Base-by-base conservation (phyloP, 2,797 vertebrate genomes). In the Notamacropus eugenii region DNA sequence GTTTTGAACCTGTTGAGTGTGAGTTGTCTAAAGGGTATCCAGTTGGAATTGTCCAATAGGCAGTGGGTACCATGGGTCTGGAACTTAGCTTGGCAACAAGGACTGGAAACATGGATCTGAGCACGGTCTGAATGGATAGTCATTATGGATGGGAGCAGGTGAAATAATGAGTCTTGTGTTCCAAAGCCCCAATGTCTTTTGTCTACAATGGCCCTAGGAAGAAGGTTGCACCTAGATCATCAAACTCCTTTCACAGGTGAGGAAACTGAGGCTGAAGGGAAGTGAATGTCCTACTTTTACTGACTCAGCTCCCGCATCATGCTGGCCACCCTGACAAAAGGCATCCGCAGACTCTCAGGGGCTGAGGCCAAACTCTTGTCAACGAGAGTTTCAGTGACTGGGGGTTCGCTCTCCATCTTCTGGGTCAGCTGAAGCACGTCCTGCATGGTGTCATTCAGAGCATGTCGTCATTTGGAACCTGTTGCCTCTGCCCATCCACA, bases 261-360 rank as follows among this genome's bases (percentile, higher is more conserved):
- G 74, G n/a, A 82, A 24, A 82, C 40, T 82, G 74, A 82, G 74
- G 40, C 40, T 3, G 74, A 82, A 82, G n/a, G 12, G 40, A 22
- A 40, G 9, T 40, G 22, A 82, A 82, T 3, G 22, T 46, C 0
- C n/a, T 82, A n/a, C 9, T 82, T 46, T 46, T 10, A 0, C 22
- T 82, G 74, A 24, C 40, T 46, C 40, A 82, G 74, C 22, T 24
- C 9, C 6, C 10, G 22, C 34, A 13, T 62, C 59, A 22, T 74
- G 6, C n/a, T 40, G 16, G 16, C 40, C 46, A 9, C n/a, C 62
- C 50, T 82, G 58, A 74, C 34, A 19, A 90, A 92, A 13, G 27
- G 92, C 1, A 0, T 54, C 0, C 0, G 0, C 1, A 46, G 16
- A 29, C 22, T 46, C 46, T 31, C 50, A 54, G 46, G 82, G 58